Evolutionary conservation across 2,113 vertebrate genomes (phyloP), one percentile per base, ranked within the genome.

Genomic region (Saguinus imperator): DNA sequence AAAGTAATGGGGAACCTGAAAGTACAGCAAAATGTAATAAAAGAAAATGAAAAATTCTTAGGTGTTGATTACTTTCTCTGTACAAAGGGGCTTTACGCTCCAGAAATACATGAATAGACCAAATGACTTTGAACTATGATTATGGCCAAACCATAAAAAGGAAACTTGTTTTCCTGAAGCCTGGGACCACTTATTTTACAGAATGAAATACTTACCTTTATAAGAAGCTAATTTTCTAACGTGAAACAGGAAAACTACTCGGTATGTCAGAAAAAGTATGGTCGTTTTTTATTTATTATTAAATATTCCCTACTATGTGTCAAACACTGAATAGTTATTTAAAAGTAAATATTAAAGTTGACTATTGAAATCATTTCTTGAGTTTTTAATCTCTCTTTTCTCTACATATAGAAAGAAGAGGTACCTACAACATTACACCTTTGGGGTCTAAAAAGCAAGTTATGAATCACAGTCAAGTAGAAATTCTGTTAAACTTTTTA

Each of bases 1-100:
- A 95, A 96, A 96, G 70, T 95, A 95, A 97, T 94, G 48, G 80
- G 68, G 40, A 96, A 89, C 79, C 93, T 95, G 70, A 75, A 97
- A 96, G 83, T 87, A 94, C 17, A 93, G 61, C 87, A 97, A 93
- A 97, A 88, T 94, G 82, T 96, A 95, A 96, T 82, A 87, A 77
- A 93, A 85, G 83, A 83, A 97, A 94, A 92, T 89, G 94, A 96
- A 94, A 97, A 96, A 89, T 89, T 83, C 75, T 79, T 87, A 95
- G 70, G 80, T 94, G 80, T 70, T 97, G 95, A 97, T 97, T 94
- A 91, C 82, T 89, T 96, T 94, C 68, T 80, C 40, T 85, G 72
- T 89, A 86, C 75, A 95, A 97, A 89, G 79, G 16, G 66, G 35
- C 68, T 95, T 93, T 45, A 0, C 84, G 75, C 40, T 92, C 70